Evolutionary conservation across 2,797 vertebrate species (phyloP).

Genomic region (Pipistrellus pipistrellus): DNA sequence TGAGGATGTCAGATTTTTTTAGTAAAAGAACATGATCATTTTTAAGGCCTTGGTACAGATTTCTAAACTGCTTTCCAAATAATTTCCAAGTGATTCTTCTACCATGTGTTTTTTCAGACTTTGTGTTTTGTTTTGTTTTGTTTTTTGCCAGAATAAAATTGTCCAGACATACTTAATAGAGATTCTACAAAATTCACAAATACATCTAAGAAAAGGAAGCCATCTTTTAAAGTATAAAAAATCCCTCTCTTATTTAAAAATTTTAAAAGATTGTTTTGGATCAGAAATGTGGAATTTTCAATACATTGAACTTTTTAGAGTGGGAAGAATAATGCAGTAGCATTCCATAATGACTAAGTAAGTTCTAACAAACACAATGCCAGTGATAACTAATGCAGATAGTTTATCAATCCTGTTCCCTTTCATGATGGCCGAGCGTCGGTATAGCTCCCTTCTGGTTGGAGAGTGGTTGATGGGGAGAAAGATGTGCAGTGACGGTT

Average conservation of each 20-base stretch:
- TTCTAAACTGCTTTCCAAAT: conserved; percentile 45
- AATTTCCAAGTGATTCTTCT: conserved; percentile 13
- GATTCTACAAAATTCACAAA: conserved; percentile 28
- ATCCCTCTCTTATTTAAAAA: not conserved
- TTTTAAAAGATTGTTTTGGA: not conserved
- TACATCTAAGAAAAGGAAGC: conserved; percentile 30
- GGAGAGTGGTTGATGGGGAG: not conserved
- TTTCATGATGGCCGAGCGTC: not conserved
- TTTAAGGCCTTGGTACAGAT: conserved; percentile 16
- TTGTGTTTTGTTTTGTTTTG: not conserved
- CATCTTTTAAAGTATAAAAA: conserved; percentile 42
- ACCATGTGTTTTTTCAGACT: not conserved
- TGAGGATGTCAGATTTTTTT: not conserved
- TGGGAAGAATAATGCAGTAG: conserved; percentile 7
- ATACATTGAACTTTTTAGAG: not conserved
- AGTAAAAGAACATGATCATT: not conserved
- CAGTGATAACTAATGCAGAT: not conserved
- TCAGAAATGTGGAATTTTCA: conserved; percentile 36
- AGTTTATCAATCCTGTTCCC: not conserved
- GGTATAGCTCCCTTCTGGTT: not conserved
- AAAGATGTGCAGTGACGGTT: not conserved
- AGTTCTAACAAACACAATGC: not conserved
- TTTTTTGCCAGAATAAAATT: conserved; percentile 5
- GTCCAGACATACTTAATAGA: not conserved
- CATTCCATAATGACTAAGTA: not conserved